Conservation (phyloP, 2,113 vertebrate species). For the Varanus salvator region DNA sequence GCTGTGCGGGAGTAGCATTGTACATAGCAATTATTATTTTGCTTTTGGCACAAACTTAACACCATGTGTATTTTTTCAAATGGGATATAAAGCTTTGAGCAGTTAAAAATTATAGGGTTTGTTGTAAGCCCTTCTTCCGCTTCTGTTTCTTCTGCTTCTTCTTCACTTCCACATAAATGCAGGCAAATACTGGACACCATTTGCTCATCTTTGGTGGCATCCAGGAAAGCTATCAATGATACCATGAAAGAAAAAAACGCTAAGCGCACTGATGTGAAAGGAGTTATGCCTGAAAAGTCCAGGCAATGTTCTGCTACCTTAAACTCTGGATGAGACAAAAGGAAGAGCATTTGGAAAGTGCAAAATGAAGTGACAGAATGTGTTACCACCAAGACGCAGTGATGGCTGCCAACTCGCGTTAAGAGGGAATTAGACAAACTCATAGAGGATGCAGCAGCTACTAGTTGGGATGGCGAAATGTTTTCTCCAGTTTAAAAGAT, state of each 20-base stretch:
- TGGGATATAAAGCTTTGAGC: conserved; percentile 45
- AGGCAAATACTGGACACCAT: background rate
- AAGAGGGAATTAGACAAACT: background rate
- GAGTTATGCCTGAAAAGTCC: background rate
- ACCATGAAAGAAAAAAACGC: background rate
- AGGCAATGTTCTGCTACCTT: conserved; percentile 12
- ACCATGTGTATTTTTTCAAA: conserved; percentile 42
- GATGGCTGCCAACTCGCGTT: background rate
- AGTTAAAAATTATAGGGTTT: conserved; percentile 54
- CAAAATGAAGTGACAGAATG: background rate
- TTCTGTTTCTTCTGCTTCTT: conserved; percentile 7
- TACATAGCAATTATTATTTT: conserved; percentile 32
- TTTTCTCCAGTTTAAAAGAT: background rate
- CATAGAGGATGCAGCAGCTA: background rate
- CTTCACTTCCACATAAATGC: background rate
- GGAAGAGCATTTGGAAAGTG: background rate
- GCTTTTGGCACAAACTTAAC: conserved; percentile 50
- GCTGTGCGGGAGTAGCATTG: background rate
- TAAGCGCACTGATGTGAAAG: conserved; percentile 24
- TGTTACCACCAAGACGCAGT: background rate
- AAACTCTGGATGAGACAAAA: background rate
- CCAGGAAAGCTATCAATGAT: conserved; percentile 9
- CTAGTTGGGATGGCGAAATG: background rate
- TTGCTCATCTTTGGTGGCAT: conserved; percentile 14
- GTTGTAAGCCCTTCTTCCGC: conserved; percentile 8